A percentile compares a stretch with the other conserved stretches of the same genome.
phyloP scores from a whole-genome alignment of 2,797 vertebrate genomes.

The Tympanoctomys barrerae region DNA sequence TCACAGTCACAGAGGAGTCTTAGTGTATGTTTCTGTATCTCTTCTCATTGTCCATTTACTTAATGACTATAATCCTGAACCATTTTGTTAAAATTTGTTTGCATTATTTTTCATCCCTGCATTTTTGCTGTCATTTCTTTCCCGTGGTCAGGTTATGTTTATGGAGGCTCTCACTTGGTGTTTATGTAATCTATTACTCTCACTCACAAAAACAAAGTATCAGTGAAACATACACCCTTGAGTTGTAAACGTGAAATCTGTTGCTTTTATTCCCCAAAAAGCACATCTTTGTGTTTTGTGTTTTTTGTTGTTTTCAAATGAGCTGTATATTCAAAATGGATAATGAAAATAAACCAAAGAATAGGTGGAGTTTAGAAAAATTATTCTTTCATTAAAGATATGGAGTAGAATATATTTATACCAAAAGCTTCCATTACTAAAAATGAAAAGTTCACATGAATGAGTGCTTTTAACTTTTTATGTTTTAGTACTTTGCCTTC shows the following conservation, averaged over 20 bases:
- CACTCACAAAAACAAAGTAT: not conserved
- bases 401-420: not conserved
- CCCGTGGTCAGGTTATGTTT: not conserved
- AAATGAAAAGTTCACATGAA: not conserved
- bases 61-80: not conserved
- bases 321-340: not conserved
- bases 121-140: not conserved
- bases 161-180: not conserved
- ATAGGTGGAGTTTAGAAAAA: not conserved
- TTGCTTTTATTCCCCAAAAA: not conserved
- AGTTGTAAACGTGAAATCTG: not conserved
- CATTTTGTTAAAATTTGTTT: not conserved
- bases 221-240: not conserved
- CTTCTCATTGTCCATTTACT: not conserved
- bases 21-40: not conserved
- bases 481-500: not conserved
- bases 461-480: not conserved
- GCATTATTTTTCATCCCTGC: not conserved
- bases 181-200: slow-evolving; percentile 33
- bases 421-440: not conserved
- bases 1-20: not conserved
- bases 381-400: not conserved
- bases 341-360: slow-evolving; percentile 18
- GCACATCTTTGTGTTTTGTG: not conserved
- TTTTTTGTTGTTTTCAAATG: not conserved